Conservation (phyloP, 2,797 vertebrate species). For the Pempheris klunzingeri region DNA sequence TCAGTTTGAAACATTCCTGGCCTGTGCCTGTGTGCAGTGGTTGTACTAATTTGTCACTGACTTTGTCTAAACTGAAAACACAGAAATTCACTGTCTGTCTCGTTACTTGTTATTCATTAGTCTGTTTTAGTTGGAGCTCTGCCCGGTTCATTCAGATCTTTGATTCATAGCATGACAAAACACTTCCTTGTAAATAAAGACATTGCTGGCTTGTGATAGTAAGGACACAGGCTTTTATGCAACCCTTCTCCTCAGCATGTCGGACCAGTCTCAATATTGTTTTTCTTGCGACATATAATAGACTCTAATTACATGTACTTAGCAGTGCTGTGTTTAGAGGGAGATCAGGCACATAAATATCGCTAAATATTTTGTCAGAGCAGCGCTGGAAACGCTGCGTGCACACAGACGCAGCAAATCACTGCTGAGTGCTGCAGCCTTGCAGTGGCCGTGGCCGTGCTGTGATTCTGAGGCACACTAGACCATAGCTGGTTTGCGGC, state of each 20-base stretch:
- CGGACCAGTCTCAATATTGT: background rate
- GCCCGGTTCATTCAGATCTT: slow-evolving; percentile 70
- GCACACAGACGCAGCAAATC: background rate
- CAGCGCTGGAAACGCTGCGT: background rate
- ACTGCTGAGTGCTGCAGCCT: background rate
- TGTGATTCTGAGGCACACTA: slow-evolving; percentile 25
- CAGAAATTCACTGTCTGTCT: slow-evolving; percentile 36
- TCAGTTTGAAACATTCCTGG: slow-evolving; percentile 21
- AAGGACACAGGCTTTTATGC: slow-evolving; percentile 18
- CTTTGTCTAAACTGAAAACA: slow-evolving; percentile 60
- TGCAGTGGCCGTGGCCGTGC: background rate
- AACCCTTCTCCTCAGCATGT: background rate
- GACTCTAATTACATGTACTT: background rate
- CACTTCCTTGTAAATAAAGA: slow-evolving; percentile 73
- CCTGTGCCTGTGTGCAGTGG: background rate
- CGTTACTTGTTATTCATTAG: slow-evolving; percentile 61
- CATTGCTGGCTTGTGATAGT: slow-evolving; percentile 43
- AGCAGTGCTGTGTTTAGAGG: background rate
- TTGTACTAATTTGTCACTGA: slow-evolving; percentile 21
- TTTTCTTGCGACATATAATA: background rate
- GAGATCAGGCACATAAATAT: background rate
- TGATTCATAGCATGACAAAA: slow-evolving; percentile 68
- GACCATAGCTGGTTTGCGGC: slow-evolving; percentile 34
- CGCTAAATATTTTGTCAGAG: background rate
- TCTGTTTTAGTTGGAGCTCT: slow-evolving; percentile 72